Conservation (phyloP, 2,797 vertebrate genomes). For the Macropodus opercularis region DNA sequence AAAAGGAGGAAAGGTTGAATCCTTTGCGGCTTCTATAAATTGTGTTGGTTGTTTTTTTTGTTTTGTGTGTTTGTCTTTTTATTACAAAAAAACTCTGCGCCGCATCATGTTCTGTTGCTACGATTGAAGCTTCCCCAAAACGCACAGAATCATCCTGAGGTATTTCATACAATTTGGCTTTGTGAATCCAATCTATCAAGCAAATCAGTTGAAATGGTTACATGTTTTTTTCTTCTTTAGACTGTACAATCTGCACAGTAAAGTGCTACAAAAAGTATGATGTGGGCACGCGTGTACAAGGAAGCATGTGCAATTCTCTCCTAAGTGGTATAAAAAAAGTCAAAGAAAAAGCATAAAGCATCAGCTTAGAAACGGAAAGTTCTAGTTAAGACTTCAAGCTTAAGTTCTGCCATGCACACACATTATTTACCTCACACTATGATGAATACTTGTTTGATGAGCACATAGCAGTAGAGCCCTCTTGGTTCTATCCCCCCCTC, state of each 20-base stretch:
- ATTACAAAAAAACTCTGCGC: conserved; percentile 55
- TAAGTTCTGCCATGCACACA: conserved; percentile 68
- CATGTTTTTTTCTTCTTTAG: conserved; percentile 38
- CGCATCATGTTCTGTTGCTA: conserved; percentile 57
- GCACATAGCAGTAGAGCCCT: conserved; percentile 28
- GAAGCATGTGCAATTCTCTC: conserved; percentile 62
- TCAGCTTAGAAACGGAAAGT: conserved; percentile 58
- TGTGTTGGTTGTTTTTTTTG: conserved; percentile 16
- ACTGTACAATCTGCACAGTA: conserved; percentile 60
- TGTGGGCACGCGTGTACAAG: conserved; percentile 52
- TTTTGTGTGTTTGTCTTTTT: conserved; percentile 3
- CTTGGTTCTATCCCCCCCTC: conserved; percentile 15
- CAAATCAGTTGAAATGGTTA: conserved; percentile 64
- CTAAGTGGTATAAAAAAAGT: conserved; percentile 49
- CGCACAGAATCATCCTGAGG: conserved; percentile 83
- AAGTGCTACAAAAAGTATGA: conserved; percentile 54
- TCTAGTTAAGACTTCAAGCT: conserved; percentile 73
- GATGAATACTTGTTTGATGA: conserved; percentile 59
- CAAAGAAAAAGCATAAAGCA: conserved; percentile 48
- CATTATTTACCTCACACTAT: conserved; percentile 52
- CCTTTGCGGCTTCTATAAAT: conserved; percentile 45
- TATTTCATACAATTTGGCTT: conserved; percentile 82
- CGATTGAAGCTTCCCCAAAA: conserved; percentile 63
- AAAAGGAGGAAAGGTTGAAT: conserved; percentile 61
- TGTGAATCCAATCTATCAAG: conserved; percentile 73